Base-by-base conservation (phyloP, 2,113 vertebrate genomes). In the Aptenodytes forsteri region DNA sequence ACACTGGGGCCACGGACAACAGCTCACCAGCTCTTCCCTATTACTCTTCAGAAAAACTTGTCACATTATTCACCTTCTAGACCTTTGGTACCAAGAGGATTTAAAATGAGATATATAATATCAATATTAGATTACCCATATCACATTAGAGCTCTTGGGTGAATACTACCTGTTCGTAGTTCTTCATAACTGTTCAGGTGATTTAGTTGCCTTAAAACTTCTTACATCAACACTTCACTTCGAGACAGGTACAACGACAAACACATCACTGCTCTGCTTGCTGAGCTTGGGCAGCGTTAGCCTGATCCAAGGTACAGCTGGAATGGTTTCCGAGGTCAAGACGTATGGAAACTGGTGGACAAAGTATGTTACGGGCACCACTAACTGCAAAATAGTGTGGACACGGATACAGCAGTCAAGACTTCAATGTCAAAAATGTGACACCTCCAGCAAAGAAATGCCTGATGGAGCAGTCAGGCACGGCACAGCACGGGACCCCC, bases 271-370 rank as follows among this genome's bases (percentile, higher is more conserved):
- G 55, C 66, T 78, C 55, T 40, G 46, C 44, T 6, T 8, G 38
- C 42, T 22, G 59, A 13, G 38, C 70, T 11, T 1, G 50, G 42
- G 46, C 38, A 38, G 38, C 7, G 4, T 11, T 3, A 2, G 0
- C 66, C 55, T 22, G 10, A n/a, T 2, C 67, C 1, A 0, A 30
- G 69, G 18, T 11, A 5, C 30, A 21, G 50, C 47, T 26, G 62
- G 52, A 29, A 40, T 7, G 2, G 36, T 7, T 47, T 7, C 73
- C 4, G 8, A 36, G 52, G 67, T n/a, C 47, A 26, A 25, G 70
- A 9, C 0, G 0, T 4, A 5, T 1, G 5, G 56, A 23, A 56
- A 22, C 13, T 0, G 26, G 13, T 7, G 50, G 52, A 14, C 20
- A 56, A 9, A 44, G 30, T 2, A 6, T 3, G 17, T 3, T 50